phyloP scores from a whole-genome alignment of 2,797 vertebrate species.

The Sebastes umbrosus region DNA sequence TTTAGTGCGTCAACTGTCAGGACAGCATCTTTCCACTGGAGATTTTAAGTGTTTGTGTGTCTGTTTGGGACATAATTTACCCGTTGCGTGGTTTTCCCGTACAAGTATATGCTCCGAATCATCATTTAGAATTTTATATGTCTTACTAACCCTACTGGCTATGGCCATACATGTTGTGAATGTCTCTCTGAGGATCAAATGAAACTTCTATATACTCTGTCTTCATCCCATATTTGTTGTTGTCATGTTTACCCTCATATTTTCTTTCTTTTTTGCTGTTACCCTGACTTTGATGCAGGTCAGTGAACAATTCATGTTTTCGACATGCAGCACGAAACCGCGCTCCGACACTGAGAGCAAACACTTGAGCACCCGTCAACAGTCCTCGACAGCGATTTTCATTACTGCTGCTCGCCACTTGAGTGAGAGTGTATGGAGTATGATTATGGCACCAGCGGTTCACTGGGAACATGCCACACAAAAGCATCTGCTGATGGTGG shows the following conservation, averaged over 20 bases:
- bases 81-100: not conserved
- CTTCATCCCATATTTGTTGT: not conserved
- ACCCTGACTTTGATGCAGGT: slow-evolving; percentile 34
- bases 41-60: not conserved
- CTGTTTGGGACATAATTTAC: not conserved
- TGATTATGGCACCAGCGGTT: slow-evolving; percentile 45
- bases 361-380: slow-evolving; percentile 55
- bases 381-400: slow-evolving; percentile 46
- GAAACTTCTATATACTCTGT: not conserved
- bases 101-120: not conserved
- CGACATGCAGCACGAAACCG: slow-evolving; percentile 19
- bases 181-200: not conserved
- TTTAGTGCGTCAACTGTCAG: slow-evolving; percentile 43
- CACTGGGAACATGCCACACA: slow-evolving; percentile 37
- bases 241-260: not conserved
- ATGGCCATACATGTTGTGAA: not conserved
- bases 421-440: slow-evolving; percentile 43
- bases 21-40: not conserved
- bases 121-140: not conserved
- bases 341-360: slow-evolving; percentile 31
- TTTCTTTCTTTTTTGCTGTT: not conserved
- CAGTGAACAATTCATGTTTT: slow-evolving; percentile 43
- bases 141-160: not conserved
- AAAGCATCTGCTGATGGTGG: slow-evolving; percentile 52
- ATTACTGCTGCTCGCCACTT: slow-evolving; percentile 52